Evolutionary conservation across 2,797 vertebrate genomes (phyloP), one percentile per base, ranked within the genome.

Genomic region (Eupleurogrammus muticus): DNA sequence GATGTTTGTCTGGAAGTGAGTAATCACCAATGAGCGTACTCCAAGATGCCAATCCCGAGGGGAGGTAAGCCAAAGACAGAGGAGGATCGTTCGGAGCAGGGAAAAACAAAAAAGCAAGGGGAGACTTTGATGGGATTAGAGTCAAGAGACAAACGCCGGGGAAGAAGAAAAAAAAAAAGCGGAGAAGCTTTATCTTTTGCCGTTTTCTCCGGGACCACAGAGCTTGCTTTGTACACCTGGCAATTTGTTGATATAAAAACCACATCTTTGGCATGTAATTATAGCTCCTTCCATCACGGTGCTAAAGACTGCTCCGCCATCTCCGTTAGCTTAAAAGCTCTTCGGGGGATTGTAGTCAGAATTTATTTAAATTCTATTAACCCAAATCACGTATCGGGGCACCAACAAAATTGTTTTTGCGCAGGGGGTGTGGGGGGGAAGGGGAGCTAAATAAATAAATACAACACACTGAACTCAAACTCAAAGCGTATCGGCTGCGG

Each of bases 41-140:
- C 79, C 78, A 70, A 77, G 81, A 87, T 81, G 80, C 74, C 78
- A 59, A 58, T 80, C 82, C 87, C 77, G 58, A 58, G 71, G 78
- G 78, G 66, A 69, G 80, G 73, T 71, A 79, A 84, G 46, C 71
- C 73, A 51, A 47, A 74, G 58, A 83, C 12, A 55, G 82, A 53
- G 61, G 68, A 73, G 74, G 75, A 80, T 85, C 58, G 52, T 85
- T 73, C 28, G 12, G 21, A 67, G 73, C 68, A 73, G 54, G 66
- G 10, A 44, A 83, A 87, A 87, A 84, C 62, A 83, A 86, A 85
- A n/a, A 85, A 72, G 72, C 85, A 77, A n/a, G 51, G 61, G 61
- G 69, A 87, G 73, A 70, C 85, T 91, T 91, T 92, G 91, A 90
- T 85, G 86, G 89, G 89, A 92, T 92, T 90, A 92, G 74, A 83